Evolutionary conservation across 2,797 vertebrate species (phyloP).

Genomic region (Pipistrellus pipistrellus): DNA sequence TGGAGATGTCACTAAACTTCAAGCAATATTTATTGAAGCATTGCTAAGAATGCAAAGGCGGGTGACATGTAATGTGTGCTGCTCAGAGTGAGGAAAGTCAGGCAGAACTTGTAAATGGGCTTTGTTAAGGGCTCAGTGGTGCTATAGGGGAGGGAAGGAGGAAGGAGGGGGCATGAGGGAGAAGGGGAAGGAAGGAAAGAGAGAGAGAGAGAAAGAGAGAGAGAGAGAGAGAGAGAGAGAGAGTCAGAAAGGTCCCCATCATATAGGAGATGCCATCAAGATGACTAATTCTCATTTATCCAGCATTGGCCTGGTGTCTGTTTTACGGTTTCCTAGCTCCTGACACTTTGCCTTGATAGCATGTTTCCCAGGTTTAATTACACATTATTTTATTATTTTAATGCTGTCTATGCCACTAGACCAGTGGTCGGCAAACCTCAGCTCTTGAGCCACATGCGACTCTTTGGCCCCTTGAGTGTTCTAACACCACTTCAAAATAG

Average conservation of each 20-base stretch:
- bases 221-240: too few relatives aligned
- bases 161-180: background rate
- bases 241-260: background rate
- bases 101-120: background rate
- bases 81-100: background rate
- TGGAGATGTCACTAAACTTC: background rate
- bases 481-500: too few relatives aligned
- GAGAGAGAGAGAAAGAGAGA: background rate
- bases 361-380: background rate
- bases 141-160: background rate
- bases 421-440: too few relatives aligned
- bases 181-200: too few relatives aligned
- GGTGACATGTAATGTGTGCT: background rate
- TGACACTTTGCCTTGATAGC: background rate
- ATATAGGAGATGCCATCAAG: background rate
- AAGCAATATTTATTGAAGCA: background rate
- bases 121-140: background rate
- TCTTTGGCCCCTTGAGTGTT: too few relatives aligned
- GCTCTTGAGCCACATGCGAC: too few relatives aligned
- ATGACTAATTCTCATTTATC: background rate
- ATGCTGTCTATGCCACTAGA: background rate
- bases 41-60: background rate
- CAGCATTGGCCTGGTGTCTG: background rate
- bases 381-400: background rate
- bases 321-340: background rate